Evolutionary conservation across 1,140 invertebrate species (phyloP), one percentile per base, ranked within the genome.

Genomic region (Chlorops oryzae): DNA sequence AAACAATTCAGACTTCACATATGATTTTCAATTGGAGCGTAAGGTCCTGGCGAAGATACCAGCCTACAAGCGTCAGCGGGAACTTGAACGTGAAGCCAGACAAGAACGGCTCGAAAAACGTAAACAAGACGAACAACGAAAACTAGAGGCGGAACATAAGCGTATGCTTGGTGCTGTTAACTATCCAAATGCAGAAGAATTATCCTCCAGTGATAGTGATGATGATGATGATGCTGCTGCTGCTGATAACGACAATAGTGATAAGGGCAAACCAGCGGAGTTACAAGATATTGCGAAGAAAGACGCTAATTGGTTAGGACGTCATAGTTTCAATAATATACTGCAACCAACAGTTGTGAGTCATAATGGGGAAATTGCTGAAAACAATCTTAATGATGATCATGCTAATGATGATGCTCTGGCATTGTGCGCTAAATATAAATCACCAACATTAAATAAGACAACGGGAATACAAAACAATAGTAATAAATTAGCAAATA

Each of bases 1-100:
- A 61, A 70, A 75, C 62, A 71, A 75, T 74, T 55, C 56, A 7
- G 56, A 57, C 25, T 67, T 50, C 51, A 67, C 76, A 50, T 89
- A 89, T 71, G 82, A 88, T 61, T 87, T 86, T 59, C 78, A 72
- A 40, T 77, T 88, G 51, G 88, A 90, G 65, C 78, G 72, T 37
- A 82, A 78, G 45, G 80, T 88, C 18, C 70, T 88, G 39, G 74
- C 80, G 27, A 83, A 84, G 75, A 78, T 88, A 54, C 75, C 75
- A 43, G 81, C 84, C 66, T 85, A 82, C 76, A 76, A 79, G 40
- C 79, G 78, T 57, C 76, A 79, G 38, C 79, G 84, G 59, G 70
- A 80, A 48, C 77, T 73, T 35, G 79, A 80, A 58, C 76, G 70
- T 47, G 78, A 81, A 57, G 78, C 79, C 27, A 72, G 80, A 51